phyloP scores from a whole-genome alignment of 2,797 vertebrate species.

The Malacoraja senta region DNA sequence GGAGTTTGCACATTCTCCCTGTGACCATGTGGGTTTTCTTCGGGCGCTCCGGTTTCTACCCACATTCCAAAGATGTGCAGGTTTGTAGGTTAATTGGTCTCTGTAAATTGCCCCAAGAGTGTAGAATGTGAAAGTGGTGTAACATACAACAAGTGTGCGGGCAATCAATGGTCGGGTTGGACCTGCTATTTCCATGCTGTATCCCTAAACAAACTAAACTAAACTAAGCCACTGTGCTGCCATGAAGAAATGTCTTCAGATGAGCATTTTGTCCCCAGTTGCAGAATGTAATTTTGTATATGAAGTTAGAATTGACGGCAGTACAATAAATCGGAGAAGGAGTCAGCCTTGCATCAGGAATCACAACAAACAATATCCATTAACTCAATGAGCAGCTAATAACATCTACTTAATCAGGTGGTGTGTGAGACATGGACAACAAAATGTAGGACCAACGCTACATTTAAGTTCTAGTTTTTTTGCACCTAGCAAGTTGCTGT shows the following conservation, averaged over 20 bases:
- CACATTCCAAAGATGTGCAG: too few species aligned
- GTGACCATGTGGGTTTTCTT: too few species aligned
- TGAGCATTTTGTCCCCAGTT: neutral
- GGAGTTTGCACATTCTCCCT: too few species aligned
- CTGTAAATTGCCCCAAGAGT: too few species aligned
- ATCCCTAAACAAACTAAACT: too few species aligned
- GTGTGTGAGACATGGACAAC: neutral
- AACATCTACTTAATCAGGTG: neutral
- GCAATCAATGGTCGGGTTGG: too few species aligned
- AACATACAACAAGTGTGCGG: too few species aligned
- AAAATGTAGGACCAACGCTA: neutral
- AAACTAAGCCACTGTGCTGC: neutral
- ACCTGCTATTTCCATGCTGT: too few species aligned
- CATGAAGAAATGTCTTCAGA: neutral
- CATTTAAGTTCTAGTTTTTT: neutral
- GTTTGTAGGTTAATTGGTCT: too few species aligned
- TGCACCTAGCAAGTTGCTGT: neutral
- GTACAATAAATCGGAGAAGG: neutral
- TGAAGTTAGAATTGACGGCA: neutral
- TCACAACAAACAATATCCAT: neutral
- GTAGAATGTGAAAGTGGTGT: too few species aligned
- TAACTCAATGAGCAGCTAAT: neutral
- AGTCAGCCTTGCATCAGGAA: neutral
- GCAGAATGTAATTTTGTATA: neutral
- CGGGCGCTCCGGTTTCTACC: too few species aligned